Evolutionary conservation across 2,888 invertebrate species (phyloP), one percentile per base, ranked within the genome.

Genomic region (Diplazon laetatorius): DNA sequence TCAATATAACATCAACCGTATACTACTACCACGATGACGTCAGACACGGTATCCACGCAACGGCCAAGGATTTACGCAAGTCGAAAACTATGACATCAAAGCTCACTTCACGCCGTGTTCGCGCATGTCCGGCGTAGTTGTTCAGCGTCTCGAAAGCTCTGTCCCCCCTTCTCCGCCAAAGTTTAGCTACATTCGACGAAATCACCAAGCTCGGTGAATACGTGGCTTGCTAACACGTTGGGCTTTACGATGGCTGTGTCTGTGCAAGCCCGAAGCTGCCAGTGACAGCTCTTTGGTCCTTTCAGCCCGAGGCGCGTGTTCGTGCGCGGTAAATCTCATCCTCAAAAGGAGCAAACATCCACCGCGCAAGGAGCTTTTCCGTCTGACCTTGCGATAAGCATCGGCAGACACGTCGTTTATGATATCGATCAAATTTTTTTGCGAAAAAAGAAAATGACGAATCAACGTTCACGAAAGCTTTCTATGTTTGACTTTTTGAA

Each of bases 11-110:
- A n/a, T n/a, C n/a, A n/a, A n/a, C n/a, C n/a, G n/a, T n/a, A n/a
- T n/a, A n/a, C n/a, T n/a, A n/a, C n/a, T 35, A 35, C 30, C 63
- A 18, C 35, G 52, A 52, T n/a, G 35, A 8, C 48, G 63, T n/a
- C 48, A 30, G 48, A 63, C 48, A 16, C 10, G 5, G 16, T 30
- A 1, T 18, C n/a, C 18, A 35, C 18, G 16, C 65, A 35, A 18
- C 18, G 37, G 37, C n/a, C n/a, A 65, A 39, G 50, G 37, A 14
- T 3, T 30, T 50, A 35, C 9, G 37, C 50, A 50, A 48, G 65
- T 66, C 65, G 25, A 52, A 39, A 93, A 93, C 94, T 94, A 90
- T 85, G 83, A 70, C 59, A 60, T 52, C 50, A 60, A 76, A 71
- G 59, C 16, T 39, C 35, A 30, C 35, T 66, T 25, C 20, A 37